Evolutionary conservation across 2,113 vertebrate genomes (phyloP).

Genomic region (Galbula dea): DNA sequence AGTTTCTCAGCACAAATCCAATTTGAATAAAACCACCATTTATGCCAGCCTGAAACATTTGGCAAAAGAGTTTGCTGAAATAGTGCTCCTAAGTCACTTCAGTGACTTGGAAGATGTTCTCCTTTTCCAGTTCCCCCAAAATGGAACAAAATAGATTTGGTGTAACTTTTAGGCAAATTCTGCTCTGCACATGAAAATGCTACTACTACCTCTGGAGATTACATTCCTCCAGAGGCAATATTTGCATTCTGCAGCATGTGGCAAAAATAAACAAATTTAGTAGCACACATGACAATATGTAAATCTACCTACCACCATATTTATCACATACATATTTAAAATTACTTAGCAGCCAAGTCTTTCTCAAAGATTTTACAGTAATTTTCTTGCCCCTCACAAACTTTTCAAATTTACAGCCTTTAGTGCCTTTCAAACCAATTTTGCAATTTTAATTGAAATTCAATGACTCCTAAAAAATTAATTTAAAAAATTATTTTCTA

Average conservation of each 20-base stretch:
- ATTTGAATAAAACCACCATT: neutral
- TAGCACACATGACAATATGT: neutral
- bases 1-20: neutral
- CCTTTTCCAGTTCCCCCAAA: neutral
- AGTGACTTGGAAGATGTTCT: neutral
- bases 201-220: neutral
- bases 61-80: neutral
- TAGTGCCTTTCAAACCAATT: neutral
- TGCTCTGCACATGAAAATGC: neutral
- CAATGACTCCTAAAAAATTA: neutral
- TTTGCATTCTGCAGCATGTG: neutral
- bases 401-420: neutral
- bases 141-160: neutral
- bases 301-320: neutral
- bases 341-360: neutral
- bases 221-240: neutral
- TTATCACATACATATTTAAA: neutral
- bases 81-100: neutral
- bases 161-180: neutral
- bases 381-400: neutral
- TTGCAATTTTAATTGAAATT: neutral
- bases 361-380: neutral
- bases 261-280: neutral
- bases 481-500: neutral
- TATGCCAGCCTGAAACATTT: neutral